A percentile compares a stretch with the other conserved stretches of the same genome.
Conservation (phyloP, 2,888 invertebrate species). For the Cheilosia vernalis region DNA sequence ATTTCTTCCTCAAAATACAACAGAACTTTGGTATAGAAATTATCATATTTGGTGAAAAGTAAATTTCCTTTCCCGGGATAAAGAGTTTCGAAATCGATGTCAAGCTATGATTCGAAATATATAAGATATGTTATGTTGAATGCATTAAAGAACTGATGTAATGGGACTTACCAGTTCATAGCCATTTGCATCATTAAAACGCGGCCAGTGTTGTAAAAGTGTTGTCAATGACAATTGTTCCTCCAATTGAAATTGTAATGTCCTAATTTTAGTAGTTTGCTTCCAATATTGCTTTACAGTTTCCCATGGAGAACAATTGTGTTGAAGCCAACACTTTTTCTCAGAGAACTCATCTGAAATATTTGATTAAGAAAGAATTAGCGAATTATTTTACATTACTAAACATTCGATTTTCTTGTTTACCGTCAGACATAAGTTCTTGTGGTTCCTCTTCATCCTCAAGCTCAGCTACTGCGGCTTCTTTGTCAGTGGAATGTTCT, state of each 20-base stretch:
- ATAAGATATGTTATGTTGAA: background rate
- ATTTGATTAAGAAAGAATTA: too few species aligned
- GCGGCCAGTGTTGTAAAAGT: too few species aligned
- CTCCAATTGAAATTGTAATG: too few species aligned
- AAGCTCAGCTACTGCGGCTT: background rate
- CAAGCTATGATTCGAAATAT: background rate
- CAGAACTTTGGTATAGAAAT: background rate
- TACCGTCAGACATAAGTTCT: background rate
- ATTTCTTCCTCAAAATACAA: constrained; percentile 23
- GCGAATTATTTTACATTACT: background rate
- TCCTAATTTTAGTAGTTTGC: too few species aligned
- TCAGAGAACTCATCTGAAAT: too few species aligned
- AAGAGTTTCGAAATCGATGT: background rate
- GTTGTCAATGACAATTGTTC: too few species aligned
- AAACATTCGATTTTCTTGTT: background rate
- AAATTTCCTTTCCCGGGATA: background rate
- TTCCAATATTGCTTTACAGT: too few species aligned
- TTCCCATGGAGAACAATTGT: too few species aligned
- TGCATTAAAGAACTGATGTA: too few species aligned
- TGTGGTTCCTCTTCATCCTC: background rate
- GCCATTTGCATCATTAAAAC: too few species aligned
- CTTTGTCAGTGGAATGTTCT: background rate
- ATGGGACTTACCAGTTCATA: too few species aligned
- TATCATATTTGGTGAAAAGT: background rate
- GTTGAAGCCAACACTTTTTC: too few species aligned